phyloP scores from a whole-genome alignment of 2,797 vertebrate species.

The Molossus alvarezi region DNA sequence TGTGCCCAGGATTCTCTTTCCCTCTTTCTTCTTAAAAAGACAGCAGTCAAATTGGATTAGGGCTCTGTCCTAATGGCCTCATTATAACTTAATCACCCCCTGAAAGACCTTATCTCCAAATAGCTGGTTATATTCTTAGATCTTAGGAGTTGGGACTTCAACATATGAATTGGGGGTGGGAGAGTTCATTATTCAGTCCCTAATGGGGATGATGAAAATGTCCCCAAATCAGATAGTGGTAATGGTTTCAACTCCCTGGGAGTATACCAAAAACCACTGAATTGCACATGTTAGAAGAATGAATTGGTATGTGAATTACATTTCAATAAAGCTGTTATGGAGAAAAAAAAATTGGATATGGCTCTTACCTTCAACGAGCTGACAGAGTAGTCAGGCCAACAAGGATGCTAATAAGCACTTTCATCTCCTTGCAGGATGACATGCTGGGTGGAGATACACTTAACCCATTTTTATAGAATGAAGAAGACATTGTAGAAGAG shows the following conservation, averaged over 20 bases:
- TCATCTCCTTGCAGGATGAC: too few species aligned
- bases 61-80: not conserved
- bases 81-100: not conserved
- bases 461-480: not conserved
- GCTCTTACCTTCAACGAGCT: slow-evolving; percentile 14
- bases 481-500: not conserved
- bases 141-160: not conserved
- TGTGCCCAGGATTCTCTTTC: not conserved
- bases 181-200: not conserved
- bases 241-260: not conserved
- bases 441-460: not conserved
- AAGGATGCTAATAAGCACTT: not conserved
- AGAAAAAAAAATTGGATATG: not conserved
- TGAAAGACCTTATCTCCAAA: slow-evolving; percentile 13
- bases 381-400: not conserved
- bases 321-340: not conserved
- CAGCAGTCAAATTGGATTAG: not conserved
- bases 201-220: not conserved
- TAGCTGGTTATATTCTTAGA: not conserved
- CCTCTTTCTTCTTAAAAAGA: not conserved
- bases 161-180: not conserved
- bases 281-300: not conserved
- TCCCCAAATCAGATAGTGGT: not conserved
- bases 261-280: not conserved
- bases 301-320: slow-evolving; percentile 3